phyloP scores from a whole-genome alignment of 1,140 invertebrate species.

The Calliphora vicina region DNA sequence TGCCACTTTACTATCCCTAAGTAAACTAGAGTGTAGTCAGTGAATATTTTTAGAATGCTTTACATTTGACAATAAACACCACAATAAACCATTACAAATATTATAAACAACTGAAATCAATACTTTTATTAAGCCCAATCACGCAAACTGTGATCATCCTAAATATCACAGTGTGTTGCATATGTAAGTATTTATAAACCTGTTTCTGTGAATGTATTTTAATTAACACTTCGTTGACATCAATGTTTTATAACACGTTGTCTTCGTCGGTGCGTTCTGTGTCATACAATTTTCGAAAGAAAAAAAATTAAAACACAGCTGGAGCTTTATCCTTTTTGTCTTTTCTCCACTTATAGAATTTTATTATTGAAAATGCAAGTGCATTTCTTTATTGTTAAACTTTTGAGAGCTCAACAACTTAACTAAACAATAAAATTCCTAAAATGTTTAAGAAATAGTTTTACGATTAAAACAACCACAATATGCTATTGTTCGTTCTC shows the following conservation, averaged over 20 bases:
- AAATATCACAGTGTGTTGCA: no score
- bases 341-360: neutral
- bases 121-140: no score
- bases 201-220: neutral
- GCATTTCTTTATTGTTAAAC: conserved; percentile 17
- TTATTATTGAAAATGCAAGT: conserved; percentile 12
- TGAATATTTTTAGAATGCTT: no score
- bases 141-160: no score
- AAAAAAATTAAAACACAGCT: conserved; percentile 23
- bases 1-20: no score
- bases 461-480: no score
- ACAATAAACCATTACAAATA: no score
- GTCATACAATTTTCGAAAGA: neutral
- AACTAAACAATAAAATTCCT: neutral
- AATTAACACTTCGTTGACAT: conserved; percentile 30
- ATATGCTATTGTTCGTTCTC: no score
- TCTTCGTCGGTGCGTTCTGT: neutral
- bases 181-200: neutral
- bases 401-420: neutral
- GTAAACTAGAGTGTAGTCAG: no score
- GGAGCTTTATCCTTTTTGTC: neutral
- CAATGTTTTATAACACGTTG: neutral
- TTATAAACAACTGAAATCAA: no score
- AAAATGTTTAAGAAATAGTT: neutral
- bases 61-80: no score